Evolutionary conservation across 1,140 invertebrate genomes (phyloP).

Genomic region (Papilio polyxenes): DNA sequence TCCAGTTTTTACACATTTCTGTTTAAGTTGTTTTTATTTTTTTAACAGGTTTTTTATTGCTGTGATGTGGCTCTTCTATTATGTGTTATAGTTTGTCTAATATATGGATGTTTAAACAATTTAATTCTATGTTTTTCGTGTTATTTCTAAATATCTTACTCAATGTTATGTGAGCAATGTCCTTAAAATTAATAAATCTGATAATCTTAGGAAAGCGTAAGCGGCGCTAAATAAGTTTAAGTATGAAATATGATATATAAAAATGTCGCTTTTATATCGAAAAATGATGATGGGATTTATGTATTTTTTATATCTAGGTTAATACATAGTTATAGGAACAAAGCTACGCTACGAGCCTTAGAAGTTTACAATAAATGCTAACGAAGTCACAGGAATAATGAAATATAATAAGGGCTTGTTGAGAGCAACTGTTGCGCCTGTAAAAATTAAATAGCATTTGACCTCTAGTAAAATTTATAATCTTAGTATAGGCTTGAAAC

Average conservation of each 20-base stretch:
- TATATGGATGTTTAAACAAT: not conserved
- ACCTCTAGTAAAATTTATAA: not conserved
- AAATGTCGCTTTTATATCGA: no score
- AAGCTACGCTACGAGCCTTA: no score
- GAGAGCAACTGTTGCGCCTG: not conserved
- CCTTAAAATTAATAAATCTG: not conserved
- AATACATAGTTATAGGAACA: no score
- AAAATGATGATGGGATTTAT: no score
- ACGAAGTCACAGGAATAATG: no score
- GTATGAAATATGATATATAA: not conserved
- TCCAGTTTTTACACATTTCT: constrained; percentile 25
- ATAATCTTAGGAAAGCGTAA: not conserved
- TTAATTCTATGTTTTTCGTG: not conserved
- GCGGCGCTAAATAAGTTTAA: not conserved
- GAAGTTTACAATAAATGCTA: no score
- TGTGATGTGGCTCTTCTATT: constrained; percentile 27
- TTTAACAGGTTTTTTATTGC: constrained; percentile 2
- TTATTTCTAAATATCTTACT: not conserved
- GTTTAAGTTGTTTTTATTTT: constrained; percentile 12
- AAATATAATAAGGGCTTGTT: no score
- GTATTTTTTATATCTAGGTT: no score
- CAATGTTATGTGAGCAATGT: not conserved
- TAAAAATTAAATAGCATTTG: not conserved
- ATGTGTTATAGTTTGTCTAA: constrained; percentile 28
- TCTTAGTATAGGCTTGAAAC: not conserved